Base-by-base conservation (phyloP, 1,140 invertebrate species). In the Listronotus bonariensis region DNA sequence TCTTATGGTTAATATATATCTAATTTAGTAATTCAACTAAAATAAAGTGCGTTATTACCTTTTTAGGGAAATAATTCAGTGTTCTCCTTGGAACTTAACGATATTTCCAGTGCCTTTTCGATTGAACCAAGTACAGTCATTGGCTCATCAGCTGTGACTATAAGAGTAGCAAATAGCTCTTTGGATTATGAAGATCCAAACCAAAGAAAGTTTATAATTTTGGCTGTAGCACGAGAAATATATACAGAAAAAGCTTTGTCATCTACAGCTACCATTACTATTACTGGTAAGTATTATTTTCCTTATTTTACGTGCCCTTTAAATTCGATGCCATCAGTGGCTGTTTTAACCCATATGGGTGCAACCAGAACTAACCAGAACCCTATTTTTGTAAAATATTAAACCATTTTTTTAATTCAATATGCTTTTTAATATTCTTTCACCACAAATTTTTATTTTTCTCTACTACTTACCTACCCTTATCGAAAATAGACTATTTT, bases 161-260 rank as follows among this genome's bases (percentile, higher is more conserved):
- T 96, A 61, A 84, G 91, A 31, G 86, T 95, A 0, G 86, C 88
- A 53, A 92, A 92, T 75, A 89, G 86, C 59, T 86, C 87, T 0
- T 80, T 96, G 40, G 93, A 95, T 77, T 95, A 93, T 75, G 93
- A 96, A 76, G 92, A 96, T 82, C 92, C 92, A 20, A 95, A 95
- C 81, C 91, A 95, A 76, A 83, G 92, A 63, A 95, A 95, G 80
- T 96, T 95, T 76, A 91, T 95, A 69, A 84, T 96, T 32, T 80
- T 94, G 74, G 92, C 93, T 5, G 85, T 93, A 57, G 93, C 92
- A 1, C 90, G 90, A 77, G 93, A 95, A 73, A 81, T 89, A 2
- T 85, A 91, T 68, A 92, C 91, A 1, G 82, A 84, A 46, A 87
- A 89, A 2, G 85, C 85, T 41, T 81, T 94, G 0, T 91, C 89